Base-by-base conservation (phyloP, 2,888 invertebrate species). In the Acrobasis repandana region DNA sequence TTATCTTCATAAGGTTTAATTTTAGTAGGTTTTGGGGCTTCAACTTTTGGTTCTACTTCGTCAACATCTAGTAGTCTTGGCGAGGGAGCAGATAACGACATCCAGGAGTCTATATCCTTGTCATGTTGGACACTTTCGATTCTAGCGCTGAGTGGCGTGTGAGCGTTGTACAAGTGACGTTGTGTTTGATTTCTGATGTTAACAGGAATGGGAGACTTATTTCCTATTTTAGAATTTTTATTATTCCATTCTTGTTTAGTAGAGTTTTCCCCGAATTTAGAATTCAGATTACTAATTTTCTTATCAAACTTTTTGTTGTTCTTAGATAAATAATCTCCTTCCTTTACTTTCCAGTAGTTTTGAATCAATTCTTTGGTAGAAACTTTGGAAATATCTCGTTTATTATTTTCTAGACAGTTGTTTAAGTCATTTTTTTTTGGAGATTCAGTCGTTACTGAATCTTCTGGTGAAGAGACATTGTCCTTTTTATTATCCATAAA, bases 61-160 rank as follows among this genome's bases (percentile, higher is more conserved):
- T 79, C 80, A 60, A 78, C 66, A 47, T 87, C 84, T 16, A 80
- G 61, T 34, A 78, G 54, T 67, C 85, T 80, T 4, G 93, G 90
- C 9, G 90, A 86, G 14, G 86, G 80, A n/a, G 82, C 83, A 4
- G 89, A 81, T 14, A 91, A 67, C 1, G 92, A 92, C 86, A 93
- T 90, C 93, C 93, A 93, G 0, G 93, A 92, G 66, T 90, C 92
- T 36, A 93, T 77, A 63, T 93, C 93, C 77, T 85, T 90, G 58
- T 93, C 92, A 52, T 86, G 86, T 62, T 90, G 83, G 2, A 91
- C 86, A 43, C 83, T 76, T 52, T 89, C 89, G 60, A 90, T 82
- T 67, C 92, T 84, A 56, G 92, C 89, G 59, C 91, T 92, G 15
- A 85, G 65, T 1, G 90, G 90, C 54, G 79, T 70, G 8, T 70